Conservation (phyloP, 2,797 vertebrate species). For the Bradypodion ventrale region DNA sequence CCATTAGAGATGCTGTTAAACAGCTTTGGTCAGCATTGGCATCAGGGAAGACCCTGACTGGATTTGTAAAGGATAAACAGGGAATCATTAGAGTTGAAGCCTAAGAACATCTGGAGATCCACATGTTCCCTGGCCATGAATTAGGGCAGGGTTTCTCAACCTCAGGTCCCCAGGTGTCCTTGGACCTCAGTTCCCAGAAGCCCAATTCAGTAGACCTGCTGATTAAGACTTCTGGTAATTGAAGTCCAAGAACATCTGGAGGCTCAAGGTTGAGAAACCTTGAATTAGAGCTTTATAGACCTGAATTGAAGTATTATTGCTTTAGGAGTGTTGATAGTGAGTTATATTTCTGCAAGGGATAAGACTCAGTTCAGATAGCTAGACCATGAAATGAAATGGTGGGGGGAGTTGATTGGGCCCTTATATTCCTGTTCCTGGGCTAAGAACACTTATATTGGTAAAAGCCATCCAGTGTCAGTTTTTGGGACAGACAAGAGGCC, state of each 20-base stretch:
- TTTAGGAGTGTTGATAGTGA: not conserved
- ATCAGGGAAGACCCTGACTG: not conserved
- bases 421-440: not conserved
- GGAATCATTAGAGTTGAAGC: not conserved
- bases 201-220: too few species aligned
- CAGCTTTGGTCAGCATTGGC: not conserved
- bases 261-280: too few species aligned
- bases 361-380: not conserved
- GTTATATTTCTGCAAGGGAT: not conserved
- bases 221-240: too few species aligned
- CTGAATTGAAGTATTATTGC: not conserved
- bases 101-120: not conserved
- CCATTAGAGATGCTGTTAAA: not conserved
- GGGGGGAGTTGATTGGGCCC: not conserved
- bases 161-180: too few species aligned
- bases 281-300: not conserved
- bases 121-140: not conserved
- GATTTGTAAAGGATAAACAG: too few species aligned
- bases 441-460: not conserved
- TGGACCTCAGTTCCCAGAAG: too few species aligned
- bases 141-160: too few species aligned
- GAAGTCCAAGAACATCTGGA: too few species aligned
- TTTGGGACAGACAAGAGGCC: too few species aligned
- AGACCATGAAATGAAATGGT: not conserved
- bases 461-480: too few species aligned